Evolutionary conservation across 2,113 vertebrate species (phyloP).

Genomic region (Dicerorhinus sumatrensis): DNA sequence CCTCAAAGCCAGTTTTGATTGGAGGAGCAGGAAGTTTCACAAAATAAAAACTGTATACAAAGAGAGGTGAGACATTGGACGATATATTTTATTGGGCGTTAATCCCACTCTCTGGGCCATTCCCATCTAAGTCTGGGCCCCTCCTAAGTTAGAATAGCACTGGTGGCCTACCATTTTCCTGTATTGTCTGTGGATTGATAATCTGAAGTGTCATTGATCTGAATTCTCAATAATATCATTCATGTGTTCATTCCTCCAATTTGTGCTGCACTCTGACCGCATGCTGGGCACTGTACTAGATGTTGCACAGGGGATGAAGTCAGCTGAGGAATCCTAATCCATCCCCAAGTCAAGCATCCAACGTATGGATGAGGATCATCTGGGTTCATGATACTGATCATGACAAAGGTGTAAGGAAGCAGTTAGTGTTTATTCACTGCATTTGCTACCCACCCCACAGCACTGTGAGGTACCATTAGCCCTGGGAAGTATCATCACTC

Average conservation of each 20-base stretch:
- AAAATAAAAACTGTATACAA: not conserved
- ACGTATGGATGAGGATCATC: fast-evolving
- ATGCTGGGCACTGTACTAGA: fast-evolving
- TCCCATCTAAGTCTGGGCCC: not conserved
- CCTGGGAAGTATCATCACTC: not conserved
- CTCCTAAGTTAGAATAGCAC: not conserved
- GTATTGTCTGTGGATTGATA: not conserved
- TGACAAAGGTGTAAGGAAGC: not conserved
- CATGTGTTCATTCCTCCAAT: not conserved
- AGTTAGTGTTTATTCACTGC: not conserved
- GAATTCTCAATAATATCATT: not conserved
- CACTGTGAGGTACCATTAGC: not conserved
- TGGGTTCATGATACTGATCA: not conserved
- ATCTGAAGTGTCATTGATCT: not conserved
- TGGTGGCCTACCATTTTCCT: not conserved
- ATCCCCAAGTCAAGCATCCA: not conserved
- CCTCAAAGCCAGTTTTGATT: not conserved
- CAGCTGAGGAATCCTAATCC: not conserved
- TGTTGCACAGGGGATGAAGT: not conserved
- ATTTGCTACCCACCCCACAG: not conserved
- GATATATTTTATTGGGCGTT: not conserved
- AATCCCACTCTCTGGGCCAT: not conserved
- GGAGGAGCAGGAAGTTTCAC: not conserved
- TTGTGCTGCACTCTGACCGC: not conserved
- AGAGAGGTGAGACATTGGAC: not conserved